These are phyloP conservation scores for Melieria crassipennis DNA, from an alignment of 2,888 invertebrate genomes.

Conservation along the genomic window DNA sequence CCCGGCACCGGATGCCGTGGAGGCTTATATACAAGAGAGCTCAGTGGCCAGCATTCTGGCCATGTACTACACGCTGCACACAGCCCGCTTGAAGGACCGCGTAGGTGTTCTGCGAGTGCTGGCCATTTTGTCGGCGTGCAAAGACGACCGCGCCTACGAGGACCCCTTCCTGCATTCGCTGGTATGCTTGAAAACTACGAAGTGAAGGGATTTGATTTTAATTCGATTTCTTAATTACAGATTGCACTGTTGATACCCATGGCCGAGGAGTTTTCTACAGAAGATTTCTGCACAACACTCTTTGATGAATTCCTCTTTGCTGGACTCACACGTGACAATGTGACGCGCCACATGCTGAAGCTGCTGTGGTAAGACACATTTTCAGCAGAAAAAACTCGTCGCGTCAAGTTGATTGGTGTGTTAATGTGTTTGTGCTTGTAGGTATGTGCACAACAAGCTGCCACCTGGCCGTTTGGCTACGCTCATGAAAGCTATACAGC, in stretches of 20 bases:
- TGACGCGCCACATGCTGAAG: slow-evolving; percentile 89
- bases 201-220: not conserved
- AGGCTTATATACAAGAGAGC: slow-evolving; percentile 90
- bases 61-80: slow-evolving; percentile 94
- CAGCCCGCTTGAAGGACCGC: slow-evolving; percentile 82
- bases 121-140: slow-evolving; percentile 90
- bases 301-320: slow-evolving; percentile 97
- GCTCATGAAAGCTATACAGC: slow-evolving; percentile 71
- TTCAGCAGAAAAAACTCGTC: not conserved
- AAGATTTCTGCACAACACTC: slow-evolving; percentile 93
- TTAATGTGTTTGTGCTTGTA: slow-evolving; percentile 55
- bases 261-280: slow-evolving; percentile 91
- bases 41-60: slow-evolving; percentile 91
- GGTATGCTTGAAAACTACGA: slow-evolving; percentile 65
- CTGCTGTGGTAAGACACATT: slow-evolving; percentile 76
- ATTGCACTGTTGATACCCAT: slow-evolving; percentile 83
- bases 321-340: slow-evolving; percentile 88
- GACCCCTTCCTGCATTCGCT: slow-evolving; percentile 95
- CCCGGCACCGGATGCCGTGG: slow-evolving; percentile 92
- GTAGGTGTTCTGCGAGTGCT: slow-evolving; percentile 85
- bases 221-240: slow-evolving; percentile 40
- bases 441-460: slow-evolving; percentile 88
- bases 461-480: slow-evolving; percentile 80
- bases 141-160: slow-evolving; percentile 91
- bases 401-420: not conserved